Conservation (phyloP, 2,797 vertebrate genomes). For the Macroramphosus scolopax region DNA sequence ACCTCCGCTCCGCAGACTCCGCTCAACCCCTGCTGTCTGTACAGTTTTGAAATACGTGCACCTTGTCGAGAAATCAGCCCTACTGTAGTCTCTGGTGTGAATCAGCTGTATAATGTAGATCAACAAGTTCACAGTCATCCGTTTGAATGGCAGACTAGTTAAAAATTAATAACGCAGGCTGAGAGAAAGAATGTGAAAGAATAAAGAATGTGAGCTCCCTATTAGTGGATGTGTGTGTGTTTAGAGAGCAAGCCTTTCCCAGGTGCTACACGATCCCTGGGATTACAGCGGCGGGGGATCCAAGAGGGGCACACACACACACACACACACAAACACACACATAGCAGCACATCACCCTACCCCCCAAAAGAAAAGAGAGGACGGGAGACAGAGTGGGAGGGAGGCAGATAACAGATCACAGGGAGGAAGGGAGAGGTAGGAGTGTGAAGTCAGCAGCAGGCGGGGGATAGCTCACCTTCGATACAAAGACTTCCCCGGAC, state of each 20-base stretch:
- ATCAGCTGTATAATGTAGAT: conserved; percentile 2
- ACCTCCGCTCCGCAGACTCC: conserved; percentile 1
- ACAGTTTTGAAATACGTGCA: conserved; percentile 4
- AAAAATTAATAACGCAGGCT: conserved; percentile 44
- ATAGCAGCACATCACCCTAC: conserved; percentile 35
- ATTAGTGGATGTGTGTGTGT: conserved; percentile 62
- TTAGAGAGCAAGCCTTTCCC: conserved; percentile 74
- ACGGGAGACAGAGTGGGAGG: conserved; percentile 32
- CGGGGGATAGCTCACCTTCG: conserved; percentile 50
- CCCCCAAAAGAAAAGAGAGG: conserved; percentile 45
- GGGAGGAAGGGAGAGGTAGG: conserved; percentile 66
- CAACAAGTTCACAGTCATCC: conserved; percentile 5
- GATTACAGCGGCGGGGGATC: conserved; percentile 64
- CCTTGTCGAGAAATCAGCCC: background rate
- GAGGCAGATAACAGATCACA: conserved; percentile 71
- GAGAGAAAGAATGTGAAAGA: conserved; percentile 37
- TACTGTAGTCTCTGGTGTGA: background rate
- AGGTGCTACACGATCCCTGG: conserved; percentile 71
- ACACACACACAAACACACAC: conserved; percentile 44
- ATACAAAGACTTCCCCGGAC: conserved; percentile 46
- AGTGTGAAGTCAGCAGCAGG: conserved; percentile 60
- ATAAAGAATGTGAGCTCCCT: conserved; percentile 66
- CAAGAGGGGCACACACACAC: conserved; percentile 29
- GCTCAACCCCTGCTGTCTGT: conserved; percentile 4
- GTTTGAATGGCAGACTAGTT: conserved; percentile 28